Percentiles rank a stretch among this genome's conserved stretches.
phyloP scores from a whole-genome alignment of 2,113 vertebrate genomes.

The Bothrops jararaca region DNA sequence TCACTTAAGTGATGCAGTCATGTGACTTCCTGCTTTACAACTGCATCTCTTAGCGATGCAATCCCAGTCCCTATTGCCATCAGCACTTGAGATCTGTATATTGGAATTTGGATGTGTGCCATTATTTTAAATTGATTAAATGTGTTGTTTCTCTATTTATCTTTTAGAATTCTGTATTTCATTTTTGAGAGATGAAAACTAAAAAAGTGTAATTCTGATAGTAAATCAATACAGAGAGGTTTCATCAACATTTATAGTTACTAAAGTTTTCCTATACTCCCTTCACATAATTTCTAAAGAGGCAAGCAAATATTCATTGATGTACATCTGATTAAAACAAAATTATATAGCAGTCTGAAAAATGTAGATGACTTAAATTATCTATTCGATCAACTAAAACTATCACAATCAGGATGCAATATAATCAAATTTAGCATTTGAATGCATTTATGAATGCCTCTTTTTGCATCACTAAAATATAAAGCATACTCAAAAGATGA shows the following conservation, averaged over 20 bases:
- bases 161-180: not conserved
- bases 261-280: not conserved
- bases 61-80: too few species aligned
- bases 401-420: not conserved
- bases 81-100: not conserved
- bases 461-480: not conserved
- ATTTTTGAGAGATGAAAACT: not conserved
- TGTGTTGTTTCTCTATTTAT: not conserved
- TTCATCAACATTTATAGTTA: not conserved
- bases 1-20: too few species aligned
- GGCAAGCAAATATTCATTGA: not conserved
- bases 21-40: too few species aligned
- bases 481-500: not conserved
- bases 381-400: not conserved
- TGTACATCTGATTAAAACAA: not conserved
- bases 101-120: not conserved
- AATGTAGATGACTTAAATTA: not conserved
- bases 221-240: not conserved
- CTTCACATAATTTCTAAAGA: not conserved
- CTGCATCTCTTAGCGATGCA: too few species aligned
- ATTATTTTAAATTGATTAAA: not conserved
- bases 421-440: not conserved
- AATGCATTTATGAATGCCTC: too few species aligned
- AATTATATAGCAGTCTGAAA: not conserved
- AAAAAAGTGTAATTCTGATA: not conserved